Conservation (phyloP, 2,113 vertebrate species). For the Gyps fulvus region DNA sequence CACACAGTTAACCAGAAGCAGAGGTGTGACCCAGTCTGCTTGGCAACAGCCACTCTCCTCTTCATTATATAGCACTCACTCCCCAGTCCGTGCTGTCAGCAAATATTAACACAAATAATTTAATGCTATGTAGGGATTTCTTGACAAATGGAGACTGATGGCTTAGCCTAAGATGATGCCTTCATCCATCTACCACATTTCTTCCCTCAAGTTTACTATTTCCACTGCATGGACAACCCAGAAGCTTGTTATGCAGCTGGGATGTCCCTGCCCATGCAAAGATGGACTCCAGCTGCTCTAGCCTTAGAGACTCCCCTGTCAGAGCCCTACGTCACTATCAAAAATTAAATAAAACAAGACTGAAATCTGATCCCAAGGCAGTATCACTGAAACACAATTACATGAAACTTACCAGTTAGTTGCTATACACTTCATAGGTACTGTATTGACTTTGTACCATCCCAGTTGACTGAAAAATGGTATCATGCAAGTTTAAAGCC, state of each 20-base stretch:
- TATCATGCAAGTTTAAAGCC: neutral
- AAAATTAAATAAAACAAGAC: neutral
- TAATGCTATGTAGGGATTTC: neutral
- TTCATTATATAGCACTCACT: neutral
- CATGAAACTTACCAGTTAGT: neutral
- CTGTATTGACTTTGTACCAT: neutral
- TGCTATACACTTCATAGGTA: neutral
- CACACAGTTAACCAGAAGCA: neutral
- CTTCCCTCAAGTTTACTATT: neutral
- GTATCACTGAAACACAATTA: neutral
- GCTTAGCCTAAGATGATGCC: neutral
- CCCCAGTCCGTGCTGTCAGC: neutral
- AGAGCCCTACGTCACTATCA: neutral
- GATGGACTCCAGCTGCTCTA: no score
- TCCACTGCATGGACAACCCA: neutral
- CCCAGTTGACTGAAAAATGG: neutral
- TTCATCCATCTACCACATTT: neutral
- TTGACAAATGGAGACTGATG: neutral
- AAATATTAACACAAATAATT: neutral
- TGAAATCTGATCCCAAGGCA: neutral
- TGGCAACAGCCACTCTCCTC: neutral
- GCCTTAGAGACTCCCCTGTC: neutral
- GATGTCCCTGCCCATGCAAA: neutral
- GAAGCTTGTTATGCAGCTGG: neutral
- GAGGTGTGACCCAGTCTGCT: neutral